phyloP scores from a whole-genome alignment of 2,888 invertebrate species.

The Heliconius aoede region DNA sequence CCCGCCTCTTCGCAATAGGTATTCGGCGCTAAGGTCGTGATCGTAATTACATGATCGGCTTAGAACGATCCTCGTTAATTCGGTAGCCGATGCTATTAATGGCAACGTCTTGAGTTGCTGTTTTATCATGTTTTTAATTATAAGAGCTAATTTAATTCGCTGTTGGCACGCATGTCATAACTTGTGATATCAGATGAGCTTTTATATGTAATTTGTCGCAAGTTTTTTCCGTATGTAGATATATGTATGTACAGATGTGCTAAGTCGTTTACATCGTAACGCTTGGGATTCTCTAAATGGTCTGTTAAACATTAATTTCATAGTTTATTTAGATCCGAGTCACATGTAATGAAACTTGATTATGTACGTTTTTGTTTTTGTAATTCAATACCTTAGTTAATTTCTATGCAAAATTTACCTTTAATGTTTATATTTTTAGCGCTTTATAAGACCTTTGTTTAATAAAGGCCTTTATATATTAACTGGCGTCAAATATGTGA shows the following conservation, averaged over 20 bases:
- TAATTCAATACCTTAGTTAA: slow-evolving; percentile 1
- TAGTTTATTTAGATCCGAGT: slow-evolving; percentile 1
- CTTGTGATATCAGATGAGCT: slow-evolving; percentile 44
- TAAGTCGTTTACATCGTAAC: slow-evolving; percentile 16
- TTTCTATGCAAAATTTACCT: slow-evolving; percentile 12
- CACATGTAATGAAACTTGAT: slow-evolving; percentile 3
- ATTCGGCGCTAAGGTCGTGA: slow-evolving; percentile 60
- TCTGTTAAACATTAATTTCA: slow-evolving; percentile 9
- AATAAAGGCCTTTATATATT: neutral
- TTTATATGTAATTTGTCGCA: slow-evolving; percentile 41
- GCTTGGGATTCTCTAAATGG: slow-evolving; percentile 18
- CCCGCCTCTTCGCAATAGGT: slow-evolving; percentile 64
- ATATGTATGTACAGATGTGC: slow-evolving; percentile 16
- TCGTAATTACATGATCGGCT: slow-evolving; percentile 74
- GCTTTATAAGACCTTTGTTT: neutral
- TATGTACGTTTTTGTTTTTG: slow-evolving; percentile 8
- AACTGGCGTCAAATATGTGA: too few species aligned
- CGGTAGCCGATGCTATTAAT: slow-evolving; percentile 79
- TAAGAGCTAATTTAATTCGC: slow-evolving; percentile 50
- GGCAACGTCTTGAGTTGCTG: slow-evolving; percentile 67
- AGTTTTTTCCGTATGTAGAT: slow-evolving; percentile 23
- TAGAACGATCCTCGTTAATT: slow-evolving; percentile 72
- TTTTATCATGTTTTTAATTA: slow-evolving; percentile 63
- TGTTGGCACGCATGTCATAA: slow-evolving; percentile 48
- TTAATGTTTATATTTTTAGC: neutral